These are phyloP conservation scores for Opisthograptis luteolata DNA, from an alignment of 2,888 invertebrate genomes.

Conservation along the genomic window DNA sequence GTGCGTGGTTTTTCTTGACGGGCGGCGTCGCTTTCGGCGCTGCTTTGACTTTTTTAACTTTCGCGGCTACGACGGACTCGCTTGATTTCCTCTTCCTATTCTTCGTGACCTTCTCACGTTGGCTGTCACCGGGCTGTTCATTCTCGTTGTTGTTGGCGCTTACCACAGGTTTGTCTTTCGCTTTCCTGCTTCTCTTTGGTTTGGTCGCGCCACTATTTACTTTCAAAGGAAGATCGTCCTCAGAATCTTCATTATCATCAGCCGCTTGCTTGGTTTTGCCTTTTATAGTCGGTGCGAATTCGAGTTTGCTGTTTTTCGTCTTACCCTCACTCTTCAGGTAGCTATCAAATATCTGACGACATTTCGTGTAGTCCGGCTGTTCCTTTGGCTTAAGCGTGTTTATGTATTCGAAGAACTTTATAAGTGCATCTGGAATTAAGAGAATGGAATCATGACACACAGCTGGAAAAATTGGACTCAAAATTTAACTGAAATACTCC, in stretches of 20 bases:
- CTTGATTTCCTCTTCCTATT: slow-evolving; percentile 58
- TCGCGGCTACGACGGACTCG: slow-evolving; percentile 60
- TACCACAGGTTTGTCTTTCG: slow-evolving; percentile 36
- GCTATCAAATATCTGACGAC: slow-evolving; percentile 85
- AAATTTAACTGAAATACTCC: no score
- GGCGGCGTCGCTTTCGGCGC: slow-evolving; percentile 70
- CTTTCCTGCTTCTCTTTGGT: slow-evolving; percentile 41
- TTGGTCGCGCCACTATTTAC: slow-evolving; percentile 38
- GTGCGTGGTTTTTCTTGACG: slow-evolving; percentile 65
- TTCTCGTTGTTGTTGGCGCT: slow-evolving; percentile 61
- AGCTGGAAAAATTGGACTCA: no score
- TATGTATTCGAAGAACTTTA: slow-evolving; percentile 88
- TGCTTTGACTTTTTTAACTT: slow-evolving; percentile 64
- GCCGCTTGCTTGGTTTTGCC: slow-evolving; percentile 42
- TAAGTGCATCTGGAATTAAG: slow-evolving; percentile 86
- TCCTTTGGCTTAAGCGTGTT: slow-evolving; percentile 88
- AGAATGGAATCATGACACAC: no score
- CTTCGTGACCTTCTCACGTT: slow-evolving; percentile 40
- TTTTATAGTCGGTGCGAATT: slow-evolving; percentile 71
- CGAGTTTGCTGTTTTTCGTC: slow-evolving; percentile 83
- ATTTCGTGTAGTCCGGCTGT: slow-evolving; percentile 89
- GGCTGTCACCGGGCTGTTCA: slow-evolving; percentile 50
- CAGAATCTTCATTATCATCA: slow-evolving; percentile 35
- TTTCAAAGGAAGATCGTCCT: slow-evolving; percentile 41
- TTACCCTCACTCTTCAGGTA: slow-evolving; percentile 87